phyloP scores from a whole-genome alignment of 2,113 vertebrate species.

The Oreochromis tanganicae region DNA sequence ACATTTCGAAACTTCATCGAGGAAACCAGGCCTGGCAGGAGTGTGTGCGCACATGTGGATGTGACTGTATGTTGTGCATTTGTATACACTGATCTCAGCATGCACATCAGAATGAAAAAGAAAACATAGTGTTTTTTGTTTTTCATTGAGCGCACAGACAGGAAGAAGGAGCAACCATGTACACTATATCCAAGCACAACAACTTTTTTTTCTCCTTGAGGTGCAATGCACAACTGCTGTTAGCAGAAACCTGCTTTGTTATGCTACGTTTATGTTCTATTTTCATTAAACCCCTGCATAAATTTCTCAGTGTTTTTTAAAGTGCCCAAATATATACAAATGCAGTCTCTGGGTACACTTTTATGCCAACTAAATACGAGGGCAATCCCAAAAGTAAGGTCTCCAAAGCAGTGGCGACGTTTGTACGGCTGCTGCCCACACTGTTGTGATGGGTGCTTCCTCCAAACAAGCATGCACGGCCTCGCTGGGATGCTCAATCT shows the following conservation, averaged over 20 bases:
- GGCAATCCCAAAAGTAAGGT: neutral
- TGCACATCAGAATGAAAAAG: neutral
- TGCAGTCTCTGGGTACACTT: neutral
- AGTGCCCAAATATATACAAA: neutral
- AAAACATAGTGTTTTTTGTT: neutral
- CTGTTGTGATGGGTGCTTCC: neutral
- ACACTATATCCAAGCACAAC: constrained; percentile 22
- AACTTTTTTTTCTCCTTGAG: constrained; percentile 1
- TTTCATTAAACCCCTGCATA: neutral
- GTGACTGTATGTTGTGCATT: neutral
- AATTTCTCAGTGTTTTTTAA: neutral
- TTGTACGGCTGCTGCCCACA: neutral
- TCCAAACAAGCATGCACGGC: neutral
- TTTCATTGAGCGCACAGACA: constrained; percentile 3
- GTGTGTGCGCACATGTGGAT: neutral
- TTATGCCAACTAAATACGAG: neutral
- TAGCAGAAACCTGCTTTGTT: constrained; percentile 5
- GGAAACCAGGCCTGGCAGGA: constrained; percentile 32
- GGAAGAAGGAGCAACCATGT: constrained; percentile 48
- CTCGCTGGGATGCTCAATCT: neutral
- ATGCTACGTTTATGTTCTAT: neutral
- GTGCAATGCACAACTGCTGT: neutral
- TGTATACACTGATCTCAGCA: neutral
- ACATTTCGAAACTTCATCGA: constrained; percentile 5
- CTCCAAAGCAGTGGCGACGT: neutral